These are phyloP conservation scores for Thripadectes ignobilis DNA, from an alignment of 2,797 vertebrate genomes.

Conservation along the genomic window DNA sequence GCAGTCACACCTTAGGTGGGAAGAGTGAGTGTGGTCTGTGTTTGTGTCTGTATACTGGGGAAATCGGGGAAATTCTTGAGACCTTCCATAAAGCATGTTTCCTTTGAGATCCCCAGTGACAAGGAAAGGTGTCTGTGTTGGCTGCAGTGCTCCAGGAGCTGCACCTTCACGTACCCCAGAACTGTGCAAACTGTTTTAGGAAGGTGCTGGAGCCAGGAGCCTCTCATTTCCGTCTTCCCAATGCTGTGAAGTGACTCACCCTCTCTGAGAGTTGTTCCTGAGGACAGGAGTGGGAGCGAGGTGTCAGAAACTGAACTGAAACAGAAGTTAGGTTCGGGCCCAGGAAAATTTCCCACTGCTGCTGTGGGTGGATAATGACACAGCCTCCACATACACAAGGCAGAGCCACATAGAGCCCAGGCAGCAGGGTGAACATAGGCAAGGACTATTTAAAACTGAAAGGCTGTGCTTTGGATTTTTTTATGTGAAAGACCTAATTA, in stretches of 20 bases:
- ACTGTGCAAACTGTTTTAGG: not conserved
- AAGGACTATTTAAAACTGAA: constrained; percentile 26
- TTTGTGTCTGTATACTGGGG: not conserved
- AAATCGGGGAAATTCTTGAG: not conserved
- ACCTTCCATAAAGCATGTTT: not conserved
- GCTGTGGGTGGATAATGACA: constrained; percentile 52
- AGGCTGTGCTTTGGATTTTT: not conserved
- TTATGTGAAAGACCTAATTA: constrained; percentile 39
- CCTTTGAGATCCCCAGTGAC: not conserved
- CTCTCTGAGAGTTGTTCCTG: not conserved
- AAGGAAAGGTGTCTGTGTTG: not conserved
- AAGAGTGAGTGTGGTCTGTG: not conserved
- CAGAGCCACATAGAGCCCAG: not conserved
- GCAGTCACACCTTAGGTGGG: not conserved
- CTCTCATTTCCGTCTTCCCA: not conserved
- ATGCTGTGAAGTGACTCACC: constrained; percentile 25
- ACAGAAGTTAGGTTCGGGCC: not conserved
- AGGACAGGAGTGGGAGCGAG: not conserved
- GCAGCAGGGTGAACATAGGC: not conserved
- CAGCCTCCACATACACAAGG: not conserved
- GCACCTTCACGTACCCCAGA: accelerated
- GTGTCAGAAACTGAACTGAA: constrained; percentile 24
- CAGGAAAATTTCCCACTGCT: not conserved
- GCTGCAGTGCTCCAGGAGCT: not conserved
- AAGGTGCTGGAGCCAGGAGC: not conserved